Base-by-base conservation (phyloP, 2,888 invertebrate species). In the Colletes collaris region DNA sequence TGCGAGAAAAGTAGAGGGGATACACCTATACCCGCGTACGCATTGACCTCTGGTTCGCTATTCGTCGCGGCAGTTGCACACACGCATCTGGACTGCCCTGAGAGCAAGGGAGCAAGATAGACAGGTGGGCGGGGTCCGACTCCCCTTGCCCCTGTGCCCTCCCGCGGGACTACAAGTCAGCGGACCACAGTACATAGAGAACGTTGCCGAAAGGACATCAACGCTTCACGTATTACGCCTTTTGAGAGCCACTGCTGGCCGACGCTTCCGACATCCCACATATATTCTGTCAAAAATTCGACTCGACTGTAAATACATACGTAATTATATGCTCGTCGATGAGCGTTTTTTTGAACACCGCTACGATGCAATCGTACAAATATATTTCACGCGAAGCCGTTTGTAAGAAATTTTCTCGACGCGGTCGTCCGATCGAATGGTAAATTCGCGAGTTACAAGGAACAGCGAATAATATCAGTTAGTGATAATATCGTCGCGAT, bases 331-430 rank as follows among this genome's bases (percentile, higher is more conserved):
- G 58, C 4, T 46, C 46, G 44, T 59, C 40, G 44, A 16, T 37
- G 59, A n/a, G 46, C 19, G 27, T 13, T 74, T 55, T 64, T 46
- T 59, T 35, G 16, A 49, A 40, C 44, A 68, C 46, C 59, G 19
- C 37, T 56, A 69, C 11, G 16, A 64, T 52, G 62, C 16, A 46
- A 64, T 60, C 62, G 55, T 76, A 76, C 27, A 72, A 76, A 66
- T 52, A 46, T 50, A 46, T 50, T 13, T 46, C 6, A 44, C 6
- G 55, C 13, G 50, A 10, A 44, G 11, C 44, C 55, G 52, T 64
- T 63, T 70, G 56, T 75, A 52, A 73, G 52, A 35, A 60, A 73
- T 53, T 53, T 62, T 56, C 69, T 50, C 27, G 49, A 49, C 37
- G 37, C 53, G 37, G 35, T 64, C 16, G 55, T 63, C 40, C 11